Evolutionary conservation across 2,797 vertebrate genomes (phyloP), one percentile per base, ranked within the genome.

Genomic region (Hozukius guyotensis): DNA sequence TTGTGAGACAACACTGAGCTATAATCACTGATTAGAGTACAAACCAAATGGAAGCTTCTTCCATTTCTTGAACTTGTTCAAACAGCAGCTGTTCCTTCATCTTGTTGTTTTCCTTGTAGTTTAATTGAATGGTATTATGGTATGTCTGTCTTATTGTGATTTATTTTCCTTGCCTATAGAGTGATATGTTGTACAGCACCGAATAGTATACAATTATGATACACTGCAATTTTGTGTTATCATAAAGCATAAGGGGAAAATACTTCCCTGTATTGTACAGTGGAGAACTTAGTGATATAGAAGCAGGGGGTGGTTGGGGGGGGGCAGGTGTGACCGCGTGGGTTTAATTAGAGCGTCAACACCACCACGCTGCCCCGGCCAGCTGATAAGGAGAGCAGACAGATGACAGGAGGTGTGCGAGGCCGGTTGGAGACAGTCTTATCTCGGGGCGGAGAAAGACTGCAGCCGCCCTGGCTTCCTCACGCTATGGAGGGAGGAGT

Each of bases 351-450:
- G 85, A 94, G 83, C 79, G 91, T 95, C 93, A 91, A 92, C 94
- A 92, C 91, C 71, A 85, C 68, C 77, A 73, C 81, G 57, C 86
- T 77, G 86, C 87, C 77, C 81, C 32, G 81, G 81, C 86, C 78
- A 71, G 88, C 92, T 93, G 95, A 96, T 96, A 96, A 96, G 94
- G 79, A 79, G 67, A 89, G 91, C 92, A 96, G 95, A 96, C 94
- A 93, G 94, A 94, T 93, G 95, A 95, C 95, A 96, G 94, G 95
- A 96, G 95, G 95, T 93, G 95, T 94, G 90, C 83, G 92, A 90
- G 93, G 93, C 92, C 79, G 82, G 88, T 85, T 94, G 95, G 96
- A 96, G 96, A 96, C 96, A 95, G 93, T 81, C 94, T 96, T 96
- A 96, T 96, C 96, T 95, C 67, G 20, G 87, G 92, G 90, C 78